Base-by-base conservation (phyloP, 2,113 vertebrate genomes). In the Oreochromis tanganicae region DNA sequence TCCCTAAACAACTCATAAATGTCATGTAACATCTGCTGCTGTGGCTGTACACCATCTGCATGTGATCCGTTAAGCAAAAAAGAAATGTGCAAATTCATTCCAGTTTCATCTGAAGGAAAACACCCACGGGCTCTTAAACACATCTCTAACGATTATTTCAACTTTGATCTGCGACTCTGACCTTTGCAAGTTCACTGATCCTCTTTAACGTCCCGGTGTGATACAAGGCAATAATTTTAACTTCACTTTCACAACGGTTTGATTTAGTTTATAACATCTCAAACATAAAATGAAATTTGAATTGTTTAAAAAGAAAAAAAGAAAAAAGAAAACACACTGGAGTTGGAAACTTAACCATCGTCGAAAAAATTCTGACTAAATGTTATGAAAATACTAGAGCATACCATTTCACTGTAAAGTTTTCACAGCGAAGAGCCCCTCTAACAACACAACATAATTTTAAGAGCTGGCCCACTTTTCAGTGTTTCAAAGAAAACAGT, bases 401-500 rank as follows among this genome's bases (percentile, higher is more conserved):
- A 24, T 75, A 86, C 81, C 29, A 66, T 92, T 90, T 91, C 82
- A 93, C 27, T 82, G 43, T 88, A 32, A 87, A 86, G 87, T 86
- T 82, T 41, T 85, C 14, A 78, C 48, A 81, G 48, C 36, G 29
- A 91, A 89, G 61, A 85, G 80, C 59, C 79, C 83, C 81, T 55
- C 81, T 19, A 86, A 87, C 73, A 91, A 73, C 85, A 80, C 87
- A 92, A 79, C 82, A 92, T 88, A 82, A 82, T 87, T 90, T 90
- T 84, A 91, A 90, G 90, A 89, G 87, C 92, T 92, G 91, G 92
- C 90, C 78, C 89, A 81, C 86, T 88, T 82, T 92, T 91, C 57
- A 88, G 83, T n/a, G 84, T 93, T 93, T 88, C 80, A 91, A 95
- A 94, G 92, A 95, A 94, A 94, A 94, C 88, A 94, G 87, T 63